Evolutionary conservation across 1,140 invertebrate species (phyloP).

Genomic region (Ylistrum balloti): DNA sequence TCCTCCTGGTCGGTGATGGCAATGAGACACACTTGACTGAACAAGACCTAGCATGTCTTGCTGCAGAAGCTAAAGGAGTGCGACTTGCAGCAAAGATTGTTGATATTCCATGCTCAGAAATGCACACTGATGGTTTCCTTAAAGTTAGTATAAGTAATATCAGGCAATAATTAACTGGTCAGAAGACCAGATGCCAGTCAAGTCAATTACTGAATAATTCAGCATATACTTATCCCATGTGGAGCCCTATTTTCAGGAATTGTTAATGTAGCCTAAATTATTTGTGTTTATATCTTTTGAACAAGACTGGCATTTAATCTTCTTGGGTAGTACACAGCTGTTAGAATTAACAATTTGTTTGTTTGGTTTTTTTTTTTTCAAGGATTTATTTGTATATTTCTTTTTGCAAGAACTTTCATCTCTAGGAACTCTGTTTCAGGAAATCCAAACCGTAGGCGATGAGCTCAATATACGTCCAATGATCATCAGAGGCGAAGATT

Average conservation of each 20-base stretch:
- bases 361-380: no score
- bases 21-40: conserved; percentile 81
- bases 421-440: conserved; percentile 82
- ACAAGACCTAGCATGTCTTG: conserved; percentile 86
- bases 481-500: conserved; percentile 90
- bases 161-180: no score
- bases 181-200: no score
- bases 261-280: no score
- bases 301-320: no score
- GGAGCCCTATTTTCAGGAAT: no score
- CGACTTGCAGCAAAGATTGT: conserved; percentile 91
- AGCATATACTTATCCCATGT: no score
- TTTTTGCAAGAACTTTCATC: background rate
- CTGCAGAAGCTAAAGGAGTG: conserved; percentile 86
- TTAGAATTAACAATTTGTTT: no score
- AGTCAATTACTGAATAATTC: no score
- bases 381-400: no score
- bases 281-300: no score
- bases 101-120: conserved; percentile 92
- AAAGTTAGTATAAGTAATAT: conserved; percentile 84
- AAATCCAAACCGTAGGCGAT: conserved; percentile 87
- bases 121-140: conserved; percentile 91
- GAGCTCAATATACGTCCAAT: conserved; percentile 86
- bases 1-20: conserved; percentile 84
- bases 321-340: no score